Base-by-base conservation (phyloP, 2,797 vertebrate species). In the Hyperoplus immaculatus region DNA sequence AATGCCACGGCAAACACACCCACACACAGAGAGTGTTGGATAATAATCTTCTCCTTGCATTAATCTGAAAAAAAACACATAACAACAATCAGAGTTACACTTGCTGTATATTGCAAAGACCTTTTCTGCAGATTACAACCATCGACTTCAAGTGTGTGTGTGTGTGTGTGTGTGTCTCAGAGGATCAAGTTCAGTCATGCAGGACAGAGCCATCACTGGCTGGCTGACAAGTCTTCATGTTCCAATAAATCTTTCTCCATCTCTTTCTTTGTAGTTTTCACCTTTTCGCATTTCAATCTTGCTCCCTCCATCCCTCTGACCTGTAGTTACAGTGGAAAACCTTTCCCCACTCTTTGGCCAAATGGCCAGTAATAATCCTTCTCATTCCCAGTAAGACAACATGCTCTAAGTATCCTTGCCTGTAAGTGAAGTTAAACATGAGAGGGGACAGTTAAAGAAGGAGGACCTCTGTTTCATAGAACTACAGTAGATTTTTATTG, bases 201-300 rank as follows among this genome's bases (percentile, higher is more conserved):
- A 88, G 75, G 68, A 86, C 84, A 82, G 89, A 90, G 83, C 88
- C 91, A 93, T 92, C 85, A 89, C 81, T 88, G 72, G 60, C 73
- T 75, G 57, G 45, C 71, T 78, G 76, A 89, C 83, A 86, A 79
- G 69, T 88, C 72, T 74, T 86, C 82, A 60, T 80, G 81, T 90
- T 87, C 80, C 78, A 78, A 82, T 89, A 88, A 88, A 87, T 91
- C 73, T 68, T 77, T 84, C 69, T 71, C 76, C 38, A 36, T 83
- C 10, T 77, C 46, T 71, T 74, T 62, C 50, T 49, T 56, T 53
- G 29, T 29, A 29, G 10, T 18, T 65, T 41, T 75, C 56, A 58
- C 10, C 45, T 56, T 59, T 36, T 55, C 29, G 13, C 18, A 3
- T 5, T 36, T 60, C 42, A 18, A n/a, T 63, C 61, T 67, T 50